Evolutionary conservation across 2,797 vertebrate genomes (phyloP), one percentile per base, ranked within the genome.

Genomic region (Gadopsis marmoratus): DNA sequence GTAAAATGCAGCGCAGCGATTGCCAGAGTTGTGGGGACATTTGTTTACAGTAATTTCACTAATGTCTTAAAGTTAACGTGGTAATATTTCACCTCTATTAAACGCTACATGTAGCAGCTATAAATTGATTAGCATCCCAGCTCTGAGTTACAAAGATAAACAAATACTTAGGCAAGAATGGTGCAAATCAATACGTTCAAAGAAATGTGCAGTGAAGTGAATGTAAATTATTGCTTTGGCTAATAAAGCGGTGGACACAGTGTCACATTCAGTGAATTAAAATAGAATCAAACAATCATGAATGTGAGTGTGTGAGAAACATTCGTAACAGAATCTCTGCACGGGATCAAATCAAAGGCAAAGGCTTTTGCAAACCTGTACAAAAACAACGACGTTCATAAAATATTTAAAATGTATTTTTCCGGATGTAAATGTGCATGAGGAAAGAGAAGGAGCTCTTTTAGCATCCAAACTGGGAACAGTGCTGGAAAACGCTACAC

Each of bases 221-320:
- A 87, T 82, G 85, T 81, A 75, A 93, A 86, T 93, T 90, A 92
- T 92, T 95, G 93, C 88, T 93, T 92, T 94, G 91, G 91, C 88
- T 91, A 86, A 90, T 86, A 77, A 54, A 83, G 89, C 84, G 75
- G 79, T 86, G 82, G 71, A 88, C 78, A 81, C 48, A 81, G 75
- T 65, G 84, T 91, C 87, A 93, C 93, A 95, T 92, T 94, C 91
- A 77, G 47, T 81, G 75, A 66, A 86, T 76, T 54, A 74, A 86
- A 93, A 71, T 0, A 64, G 51, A 85, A 74, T 69, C 19, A 88
- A 92, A 94, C 93, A 93, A 92, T 91, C 89, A 2, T 81, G 51
- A 83, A 61, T 2, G 72, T 71, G 72, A 75, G 74, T 61, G 5
- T 21, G 75, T 82, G 78, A 84, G 60, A 12, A 85, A 93, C 89